Base-by-base conservation (phyloP, 2,797 vertebrate genomes). In the Tadarida brasiliensis region DNA sequence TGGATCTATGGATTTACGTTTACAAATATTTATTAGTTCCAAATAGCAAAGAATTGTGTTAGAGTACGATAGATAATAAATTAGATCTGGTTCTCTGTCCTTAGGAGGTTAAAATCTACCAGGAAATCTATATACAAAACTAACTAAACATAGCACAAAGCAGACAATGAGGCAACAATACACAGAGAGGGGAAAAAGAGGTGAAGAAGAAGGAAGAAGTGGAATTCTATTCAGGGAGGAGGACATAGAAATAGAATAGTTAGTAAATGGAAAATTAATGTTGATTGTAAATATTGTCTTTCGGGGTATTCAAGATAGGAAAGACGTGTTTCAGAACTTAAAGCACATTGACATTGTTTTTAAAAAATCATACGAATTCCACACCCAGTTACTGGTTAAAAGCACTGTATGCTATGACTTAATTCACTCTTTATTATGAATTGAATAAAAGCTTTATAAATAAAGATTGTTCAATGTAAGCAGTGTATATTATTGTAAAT, bases 361-460 rank as follows among this genome's bases (percentile, higher is more conserved):
- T 54, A 39, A 81, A 88, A 73, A 82, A 76, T 73, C 15, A 15
- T 30, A 15, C 7, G 15, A 28, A 47, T 91, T 9, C 26, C 26
- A 39, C 1, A 39, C 19, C 24, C 16, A 61, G 20, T 2, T n/a
- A 70, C 33, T 65, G 39, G 6, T 51, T 44, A 54, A 82, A 92
- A 59, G 30, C 17, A 71, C 17, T 59, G 1, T 54, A 44, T 71
- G 30, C 49, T 85, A 7, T 16, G 78, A 57, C 10, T 49, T 95
- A 51, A 68, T 28, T 59, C 68, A 90, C 16, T 59, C 16, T 91
- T 70, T 24, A 20, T 57, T 90, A 91, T 59, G 20, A 91, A n/a
- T 35, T 93, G 35, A 70, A 84, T 84, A 76, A 96, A 94, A 77
- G 16, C 11, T 39, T 85, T 61, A 24, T 59, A 89, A 88, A 86